Conservation (phyloP, 2,888 invertebrate genomes). For the Drosophila mettleri region DNA sequence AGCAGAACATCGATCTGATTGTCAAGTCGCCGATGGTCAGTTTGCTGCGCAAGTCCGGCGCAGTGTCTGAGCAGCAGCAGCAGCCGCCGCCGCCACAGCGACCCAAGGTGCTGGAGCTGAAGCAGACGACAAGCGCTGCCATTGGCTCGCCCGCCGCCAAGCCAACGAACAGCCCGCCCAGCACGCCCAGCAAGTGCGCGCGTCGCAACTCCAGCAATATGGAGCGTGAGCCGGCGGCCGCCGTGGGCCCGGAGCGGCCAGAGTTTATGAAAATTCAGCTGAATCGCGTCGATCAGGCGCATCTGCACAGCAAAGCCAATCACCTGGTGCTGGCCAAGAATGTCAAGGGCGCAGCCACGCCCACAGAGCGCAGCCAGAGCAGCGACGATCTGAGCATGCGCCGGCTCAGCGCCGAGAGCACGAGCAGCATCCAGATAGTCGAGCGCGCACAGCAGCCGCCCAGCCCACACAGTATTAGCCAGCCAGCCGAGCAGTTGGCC, state of each 20-base stretch:
- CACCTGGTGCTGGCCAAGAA: constrained; percentile 89
- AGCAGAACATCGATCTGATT: constrained; percentile 83
- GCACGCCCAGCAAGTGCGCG: constrained; percentile 58
- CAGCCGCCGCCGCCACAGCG: constrained; percentile 43
- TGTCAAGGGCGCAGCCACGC: constrained; percentile 60
- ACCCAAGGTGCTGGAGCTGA: constrained; percentile 66
- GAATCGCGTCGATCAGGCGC: constrained; percentile 89
- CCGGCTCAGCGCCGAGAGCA: constrained; percentile 85
- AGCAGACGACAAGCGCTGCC: constrained; percentile 47
- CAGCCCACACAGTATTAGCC: constrained; percentile 51
- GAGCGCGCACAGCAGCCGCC: constrained; percentile 74
- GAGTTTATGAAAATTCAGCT: constrained; percentile 90
- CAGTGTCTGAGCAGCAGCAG: constrained; percentile 42
- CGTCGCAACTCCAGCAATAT: constrained; percentile 71
- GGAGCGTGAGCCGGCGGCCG: constrained; percentile 35
- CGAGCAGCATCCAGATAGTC: constrained; percentile 73
- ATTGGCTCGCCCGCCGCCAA: constrained; percentile 38
- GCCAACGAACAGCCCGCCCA: constrained; percentile 53
- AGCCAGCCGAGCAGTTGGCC: constrained; percentile 55
- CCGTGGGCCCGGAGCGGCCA: constrained; percentile 86
- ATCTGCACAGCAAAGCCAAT: constrained; percentile 86
- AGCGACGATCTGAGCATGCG: constrained; percentile 80
- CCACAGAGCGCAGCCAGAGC: constrained; percentile 70
- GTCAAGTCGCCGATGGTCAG: constrained; percentile 83
- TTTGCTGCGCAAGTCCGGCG: constrained; percentile 79